phyloP scores from a whole-genome alignment of 2,888 invertebrate species.

The Tuberolachnus salignus region DNA sequence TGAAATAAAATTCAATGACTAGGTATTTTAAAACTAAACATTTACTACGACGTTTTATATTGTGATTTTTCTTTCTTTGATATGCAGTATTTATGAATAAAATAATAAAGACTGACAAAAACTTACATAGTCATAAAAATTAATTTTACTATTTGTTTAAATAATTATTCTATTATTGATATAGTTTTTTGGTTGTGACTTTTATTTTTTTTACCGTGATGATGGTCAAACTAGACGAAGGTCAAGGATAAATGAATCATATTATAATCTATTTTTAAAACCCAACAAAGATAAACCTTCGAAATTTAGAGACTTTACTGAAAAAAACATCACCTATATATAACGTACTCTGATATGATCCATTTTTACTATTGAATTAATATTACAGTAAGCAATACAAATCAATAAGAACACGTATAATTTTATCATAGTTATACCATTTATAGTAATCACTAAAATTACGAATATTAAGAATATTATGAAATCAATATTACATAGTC shows the following conservation, averaged over 20 bases:
- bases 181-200: too few species aligned
- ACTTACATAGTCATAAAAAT: background rate
- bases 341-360: background rate
- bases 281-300: constrained; percentile 48
- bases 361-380: background rate
- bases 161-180: constrained; percentile 1
- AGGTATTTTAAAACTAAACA: too few species aligned
- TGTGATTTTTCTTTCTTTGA: too few species aligned
- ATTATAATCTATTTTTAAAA: constrained; percentile 46
- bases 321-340: background rate
- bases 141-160: background rate
- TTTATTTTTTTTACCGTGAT: background rate
- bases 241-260: constrained; percentile 39
- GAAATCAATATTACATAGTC: too few species aligned
- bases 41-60: too few species aligned
- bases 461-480: too few species aligned
- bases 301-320: constrained; percentile 1
- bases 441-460: too few species aligned
- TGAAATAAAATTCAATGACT: too few species aligned
- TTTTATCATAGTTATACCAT: too few species aligned
- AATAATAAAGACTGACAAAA: background rate
- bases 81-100: too few species aligned
- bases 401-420: too few species aligned
- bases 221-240: constrained; percentile 40
- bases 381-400: too few species aligned